Conservation (phyloP, 2,113 vertebrate species). For the Phrynosoma blainvillii region DNA sequence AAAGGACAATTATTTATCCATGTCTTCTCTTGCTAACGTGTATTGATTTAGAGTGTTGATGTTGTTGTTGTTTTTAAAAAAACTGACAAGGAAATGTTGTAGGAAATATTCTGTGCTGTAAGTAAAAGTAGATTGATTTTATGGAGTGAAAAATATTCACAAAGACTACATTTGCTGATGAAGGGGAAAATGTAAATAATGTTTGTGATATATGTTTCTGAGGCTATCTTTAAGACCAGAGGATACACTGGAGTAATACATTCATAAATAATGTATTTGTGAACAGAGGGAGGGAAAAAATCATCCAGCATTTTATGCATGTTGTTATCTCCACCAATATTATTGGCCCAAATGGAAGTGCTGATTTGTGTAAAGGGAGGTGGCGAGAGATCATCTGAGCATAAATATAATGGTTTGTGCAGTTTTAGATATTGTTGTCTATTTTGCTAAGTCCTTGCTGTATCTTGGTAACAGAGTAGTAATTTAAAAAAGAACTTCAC, state of each 20-base stretch:
- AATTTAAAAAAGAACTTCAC: background rate
- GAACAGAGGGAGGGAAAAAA: background rate
- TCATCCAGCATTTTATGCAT: background rate
- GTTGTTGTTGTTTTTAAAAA: background rate
- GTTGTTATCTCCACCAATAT: slow-evolving; percentile 15
- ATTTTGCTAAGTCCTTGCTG: rapidly evolving
- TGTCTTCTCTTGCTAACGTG: background rate
- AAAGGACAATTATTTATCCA: background rate
- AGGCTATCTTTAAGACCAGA: background rate
- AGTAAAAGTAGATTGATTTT: slow-evolving; percentile 18
- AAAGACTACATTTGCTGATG: background rate
- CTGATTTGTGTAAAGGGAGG: background rate
- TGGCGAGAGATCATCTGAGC: slow-evolving; percentile 3
- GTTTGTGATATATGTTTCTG: background rate
- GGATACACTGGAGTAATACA: background rate
- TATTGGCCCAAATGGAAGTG: slow-evolving; percentile 5
- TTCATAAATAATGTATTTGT: background rate
- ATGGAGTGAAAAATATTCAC: slow-evolving; percentile 25
- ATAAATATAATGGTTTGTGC: background rate
- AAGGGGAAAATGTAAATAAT: background rate
- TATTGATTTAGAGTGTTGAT: background rate
- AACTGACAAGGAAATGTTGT: slow-evolving; percentile 15
- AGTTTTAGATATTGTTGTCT: slow-evolving; percentile 5
- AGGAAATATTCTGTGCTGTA: background rate
- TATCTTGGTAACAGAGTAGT: slow-evolving; percentile 12